These are phyloP conservation scores for Drosophila kambysellisi DNA, from an alignment of 2,888 invertebrate species.

Conservation along the genomic window DNA sequence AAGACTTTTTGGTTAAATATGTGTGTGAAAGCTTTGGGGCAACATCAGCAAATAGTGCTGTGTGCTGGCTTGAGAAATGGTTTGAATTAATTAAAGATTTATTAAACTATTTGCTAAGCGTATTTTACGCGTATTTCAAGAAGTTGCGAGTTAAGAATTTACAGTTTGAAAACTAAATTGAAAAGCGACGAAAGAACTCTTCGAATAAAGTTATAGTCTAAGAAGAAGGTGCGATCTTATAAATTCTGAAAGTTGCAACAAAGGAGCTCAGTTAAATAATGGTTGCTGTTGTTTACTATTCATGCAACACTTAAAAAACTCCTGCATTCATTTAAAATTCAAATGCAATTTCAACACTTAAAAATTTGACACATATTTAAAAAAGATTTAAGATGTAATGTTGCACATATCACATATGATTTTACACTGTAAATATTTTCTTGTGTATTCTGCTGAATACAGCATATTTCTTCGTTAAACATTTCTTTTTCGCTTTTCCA, in stretches of 20 bases:
- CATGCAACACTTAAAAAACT: background rate
- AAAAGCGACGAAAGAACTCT: background rate
- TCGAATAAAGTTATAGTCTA: background rate
- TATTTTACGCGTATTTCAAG: background rate
- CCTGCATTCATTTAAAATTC: background rate
- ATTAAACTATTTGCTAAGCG: slow-evolving; percentile 9
- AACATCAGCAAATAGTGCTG: background rate
- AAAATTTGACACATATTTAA: background rate
- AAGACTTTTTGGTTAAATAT: slow-evolving; percentile 57
- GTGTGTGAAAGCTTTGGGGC: slow-evolving; percentile 39
- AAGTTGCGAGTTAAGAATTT: slow-evolving; percentile 3
- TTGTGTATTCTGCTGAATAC: slow-evolving; percentile 13
- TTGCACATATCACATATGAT: slow-evolving; percentile 2
- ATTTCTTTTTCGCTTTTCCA: slow-evolving; percentile 45
- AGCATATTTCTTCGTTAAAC: slow-evolving; percentile 46
- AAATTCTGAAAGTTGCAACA: background rate
- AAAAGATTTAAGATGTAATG: too few relatives aligned
- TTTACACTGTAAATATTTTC: background rate
- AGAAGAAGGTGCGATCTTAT: background rate
- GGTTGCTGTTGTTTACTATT: background rate
- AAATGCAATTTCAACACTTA: background rate
- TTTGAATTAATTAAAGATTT: slow-evolving; percentile 8
- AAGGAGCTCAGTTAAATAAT: background rate
- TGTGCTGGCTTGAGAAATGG: slow-evolving; percentile 5
- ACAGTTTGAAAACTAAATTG: background rate